Percentiles rank a stretch among this genome's conserved stretches.
Conservation (phyloP, 2,888 invertebrate species). For the Crocallis elinguaria region DNA sequence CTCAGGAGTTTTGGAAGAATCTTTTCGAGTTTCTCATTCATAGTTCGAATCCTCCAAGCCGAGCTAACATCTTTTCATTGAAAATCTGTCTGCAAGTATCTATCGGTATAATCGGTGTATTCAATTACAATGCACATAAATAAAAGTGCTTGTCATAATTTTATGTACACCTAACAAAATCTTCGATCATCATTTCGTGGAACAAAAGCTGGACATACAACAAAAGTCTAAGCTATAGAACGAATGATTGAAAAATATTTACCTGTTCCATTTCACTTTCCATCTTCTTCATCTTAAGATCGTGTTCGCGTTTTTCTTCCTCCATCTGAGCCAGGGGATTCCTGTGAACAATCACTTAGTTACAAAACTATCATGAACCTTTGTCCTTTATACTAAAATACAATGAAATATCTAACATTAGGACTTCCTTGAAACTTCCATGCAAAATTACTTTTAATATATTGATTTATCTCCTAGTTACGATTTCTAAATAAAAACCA, state of each 20-base stretch:
- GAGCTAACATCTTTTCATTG: too few relatives aligned
- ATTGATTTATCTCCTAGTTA: neutral
- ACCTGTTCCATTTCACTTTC: slow-evolving; percentile 98
- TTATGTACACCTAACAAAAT: too few relatives aligned
- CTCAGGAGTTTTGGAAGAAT: too few relatives aligned
- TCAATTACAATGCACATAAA: too few relatives aligned
- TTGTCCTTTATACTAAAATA: neutral
- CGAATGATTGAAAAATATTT: slow-evolving; percentile 3
- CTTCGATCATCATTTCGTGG: too few relatives aligned
- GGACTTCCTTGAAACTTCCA: neutral
- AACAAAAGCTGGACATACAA: too few relatives aligned
- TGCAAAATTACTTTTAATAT: neutral
- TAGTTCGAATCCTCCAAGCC: too few relatives aligned
- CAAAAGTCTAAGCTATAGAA: too few relatives aligned
- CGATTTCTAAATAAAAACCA: neutral
- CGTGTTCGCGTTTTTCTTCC: slow-evolving; percentile 98
- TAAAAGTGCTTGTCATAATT: too few relatives aligned
- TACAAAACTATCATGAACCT: slow-evolving; percentile 19
- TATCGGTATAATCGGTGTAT: too few relatives aligned
- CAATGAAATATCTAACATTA: neutral
- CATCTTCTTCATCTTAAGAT: slow-evolving; percentile 99
- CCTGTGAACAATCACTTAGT: slow-evolving; percentile 79
- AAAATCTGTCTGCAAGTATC: too few relatives aligned
- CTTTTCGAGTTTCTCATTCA: too few relatives aligned
- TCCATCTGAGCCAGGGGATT: slow-evolving; percentile 99